phyloP scores from a whole-genome alignment of 2,888 invertebrate species.

The Drosophila nigricruria region DNA sequence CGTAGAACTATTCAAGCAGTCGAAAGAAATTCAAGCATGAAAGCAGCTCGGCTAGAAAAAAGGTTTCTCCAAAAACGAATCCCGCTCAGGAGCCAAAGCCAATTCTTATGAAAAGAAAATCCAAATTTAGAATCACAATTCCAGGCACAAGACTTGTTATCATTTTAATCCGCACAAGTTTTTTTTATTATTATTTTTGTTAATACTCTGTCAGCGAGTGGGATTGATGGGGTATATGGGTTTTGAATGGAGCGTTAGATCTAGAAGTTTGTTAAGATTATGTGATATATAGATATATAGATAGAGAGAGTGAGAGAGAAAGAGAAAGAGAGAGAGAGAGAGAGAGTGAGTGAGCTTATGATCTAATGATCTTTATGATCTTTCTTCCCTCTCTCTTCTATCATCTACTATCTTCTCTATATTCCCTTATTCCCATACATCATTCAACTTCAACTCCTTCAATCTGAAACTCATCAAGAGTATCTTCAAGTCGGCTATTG shows the following conservation, averaged over 20 bases:
- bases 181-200: background rate
- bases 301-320: background rate
- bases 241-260: background rate
- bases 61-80: background rate
- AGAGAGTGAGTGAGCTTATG: background rate
- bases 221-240: background rate
- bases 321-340: background rate
- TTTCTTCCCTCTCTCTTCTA: background rate
- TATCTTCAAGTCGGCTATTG: background rate
- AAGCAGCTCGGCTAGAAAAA: conserved; percentile 41
- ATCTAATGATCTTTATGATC: no score
- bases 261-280: background rate
- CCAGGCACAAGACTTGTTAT: conserved; percentile 68
- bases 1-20: conserved; percentile 32
- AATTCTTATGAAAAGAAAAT: conserved; percentile 44
- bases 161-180: conserved; percentile 72
- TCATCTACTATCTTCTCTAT: background rate
- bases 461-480: background rate
- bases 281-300: background rate
- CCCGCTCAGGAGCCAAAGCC: background rate
- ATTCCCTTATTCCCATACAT: background rate
- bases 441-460: no score
- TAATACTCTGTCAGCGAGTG: background rate
- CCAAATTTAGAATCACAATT: conserved; percentile 22
- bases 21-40: conserved; percentile 54